Conservation (phyloP, 2,113 vertebrate genomes). For the Thunnus maccoyii region DNA sequence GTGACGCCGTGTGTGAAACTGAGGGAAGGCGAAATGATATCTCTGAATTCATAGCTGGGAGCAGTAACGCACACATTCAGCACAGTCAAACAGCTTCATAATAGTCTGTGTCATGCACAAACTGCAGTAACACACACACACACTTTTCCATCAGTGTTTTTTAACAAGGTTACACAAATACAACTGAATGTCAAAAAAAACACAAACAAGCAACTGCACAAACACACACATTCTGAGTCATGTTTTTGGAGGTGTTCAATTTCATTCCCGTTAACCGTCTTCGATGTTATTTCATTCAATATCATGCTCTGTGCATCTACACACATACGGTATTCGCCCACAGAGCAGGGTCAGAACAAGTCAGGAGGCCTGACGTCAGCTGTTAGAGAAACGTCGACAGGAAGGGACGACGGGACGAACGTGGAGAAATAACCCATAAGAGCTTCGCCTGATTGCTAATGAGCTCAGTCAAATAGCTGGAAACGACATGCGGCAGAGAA, state of each 20-base stretch:
- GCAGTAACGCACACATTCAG: constrained; percentile 49
- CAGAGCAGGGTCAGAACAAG: constrained; percentile 5
- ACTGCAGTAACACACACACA: neutral
- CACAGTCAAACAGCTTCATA: constrained; percentile 35
- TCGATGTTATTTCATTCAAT: constrained; percentile 7
- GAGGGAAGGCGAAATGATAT: constrained; percentile 52
- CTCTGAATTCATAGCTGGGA: constrained; percentile 53
- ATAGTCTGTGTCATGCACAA: constrained; percentile 5
- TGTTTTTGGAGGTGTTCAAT: constrained; percentile 56
- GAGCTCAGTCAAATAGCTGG: constrained; percentile 22
- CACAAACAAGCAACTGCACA: neutral
- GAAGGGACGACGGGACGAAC: neutral
- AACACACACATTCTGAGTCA: constrained; percentile 19
- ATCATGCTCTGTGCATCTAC: constrained; percentile 4
- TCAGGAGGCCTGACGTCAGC: constrained; percentile 34
- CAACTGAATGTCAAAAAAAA: constrained; percentile 2
- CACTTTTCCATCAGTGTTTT: neutral
- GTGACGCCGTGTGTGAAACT: constrained; percentile 14
- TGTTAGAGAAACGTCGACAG: neutral
- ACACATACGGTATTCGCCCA: neutral
- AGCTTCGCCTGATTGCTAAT: constrained; percentile 36
- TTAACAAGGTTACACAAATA: constrained; percentile 28
- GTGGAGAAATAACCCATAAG: neutral
- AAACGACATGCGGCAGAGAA: constrained; percentile 3
- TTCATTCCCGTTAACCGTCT: constrained; percentile 51